Conservation (phyloP, 2,113 vertebrate species). For the Cricetomys ansorgei region DNA sequence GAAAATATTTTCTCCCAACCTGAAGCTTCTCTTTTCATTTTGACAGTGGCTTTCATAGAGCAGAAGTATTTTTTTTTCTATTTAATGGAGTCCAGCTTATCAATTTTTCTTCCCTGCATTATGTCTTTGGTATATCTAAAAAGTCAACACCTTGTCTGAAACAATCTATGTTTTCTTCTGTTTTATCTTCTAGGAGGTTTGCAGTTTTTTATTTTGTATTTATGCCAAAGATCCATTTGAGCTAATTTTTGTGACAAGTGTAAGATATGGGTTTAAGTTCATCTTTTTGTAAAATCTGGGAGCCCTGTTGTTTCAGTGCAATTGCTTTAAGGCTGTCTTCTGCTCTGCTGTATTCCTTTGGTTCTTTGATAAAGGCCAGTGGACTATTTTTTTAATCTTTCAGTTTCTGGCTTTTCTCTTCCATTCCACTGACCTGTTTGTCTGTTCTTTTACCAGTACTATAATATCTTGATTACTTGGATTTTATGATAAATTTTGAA, state of each 20-base stretch:
- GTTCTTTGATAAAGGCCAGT: not conserved
- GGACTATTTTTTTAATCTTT: not conserved
- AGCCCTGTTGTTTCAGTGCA: not conserved
- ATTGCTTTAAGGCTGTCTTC: not conserved
- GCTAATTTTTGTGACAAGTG: not conserved
- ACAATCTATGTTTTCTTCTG: conserved; percentile 14
- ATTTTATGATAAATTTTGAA: not conserved
- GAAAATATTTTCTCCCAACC: not conserved
- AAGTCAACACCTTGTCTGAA: not conserved
- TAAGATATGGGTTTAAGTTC: not conserved
- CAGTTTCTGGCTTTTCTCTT: not conserved
- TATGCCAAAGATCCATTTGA: not conserved
- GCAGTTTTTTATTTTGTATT: not conserved
- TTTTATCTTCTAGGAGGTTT: conserved; percentile 18
- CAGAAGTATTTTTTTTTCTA: not conserved
- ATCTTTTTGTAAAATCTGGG: not conserved
- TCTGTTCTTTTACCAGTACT: not conserved
- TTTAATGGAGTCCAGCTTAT: conserved; percentile 2
- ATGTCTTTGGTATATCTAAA: not conserved
- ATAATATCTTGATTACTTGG: not conserved
- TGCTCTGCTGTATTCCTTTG: not conserved
- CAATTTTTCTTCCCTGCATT: not conserved
- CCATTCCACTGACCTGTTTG: not conserved
- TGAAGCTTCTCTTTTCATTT: not conserved
- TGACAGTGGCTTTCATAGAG: not conserved